Conservation (phyloP, 2,888 invertebrate genomes). For the Eilema caniola region DNA sequence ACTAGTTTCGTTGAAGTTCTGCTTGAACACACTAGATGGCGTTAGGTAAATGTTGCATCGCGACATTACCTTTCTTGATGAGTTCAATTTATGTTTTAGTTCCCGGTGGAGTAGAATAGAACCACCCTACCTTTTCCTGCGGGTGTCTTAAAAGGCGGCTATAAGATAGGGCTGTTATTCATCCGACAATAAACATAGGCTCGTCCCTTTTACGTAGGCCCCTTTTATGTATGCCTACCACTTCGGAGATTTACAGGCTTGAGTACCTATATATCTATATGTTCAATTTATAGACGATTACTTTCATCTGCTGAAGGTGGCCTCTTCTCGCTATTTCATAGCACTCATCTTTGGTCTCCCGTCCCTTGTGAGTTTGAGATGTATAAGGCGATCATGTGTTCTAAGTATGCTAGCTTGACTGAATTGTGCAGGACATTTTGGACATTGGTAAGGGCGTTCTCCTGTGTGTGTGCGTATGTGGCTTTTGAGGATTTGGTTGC, state of each 20-base stretch:
- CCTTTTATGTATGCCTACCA: too few relatives aligned
- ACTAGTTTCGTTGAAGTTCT: not conserved
- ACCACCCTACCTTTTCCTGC: too few relatives aligned
- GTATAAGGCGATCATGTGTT: constrained; percentile 71
- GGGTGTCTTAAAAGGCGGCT: too few relatives aligned
- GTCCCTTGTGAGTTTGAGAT: constrained; percentile 69
- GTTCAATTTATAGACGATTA: not conserved
- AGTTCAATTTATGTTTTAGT: not conserved
- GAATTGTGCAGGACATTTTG: constrained; percentile 73
- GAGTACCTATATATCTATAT: too few relatives aligned
- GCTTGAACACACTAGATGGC: not conserved
- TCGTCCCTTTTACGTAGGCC: too few relatives aligned
- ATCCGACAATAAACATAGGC: too few relatives aligned
- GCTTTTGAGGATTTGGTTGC: constrained; percentile 66
- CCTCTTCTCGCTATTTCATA: not conserved
- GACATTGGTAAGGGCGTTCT: constrained; percentile 74
- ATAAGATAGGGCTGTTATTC: too few relatives aligned
- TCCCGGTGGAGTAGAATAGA: too few relatives aligned
- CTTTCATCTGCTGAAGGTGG: not conserved
- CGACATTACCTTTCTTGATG: not conserved
- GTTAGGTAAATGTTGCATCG: not conserved
- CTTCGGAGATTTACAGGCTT: too few relatives aligned
- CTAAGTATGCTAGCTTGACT: constrained; percentile 66
- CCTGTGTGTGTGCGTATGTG: constrained; percentile 79
- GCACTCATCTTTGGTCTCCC: constrained; percentile 60